phyloP scores from a whole-genome alignment of 2,113 vertebrate species.

The Thalassoma bifasciatum region DNA sequence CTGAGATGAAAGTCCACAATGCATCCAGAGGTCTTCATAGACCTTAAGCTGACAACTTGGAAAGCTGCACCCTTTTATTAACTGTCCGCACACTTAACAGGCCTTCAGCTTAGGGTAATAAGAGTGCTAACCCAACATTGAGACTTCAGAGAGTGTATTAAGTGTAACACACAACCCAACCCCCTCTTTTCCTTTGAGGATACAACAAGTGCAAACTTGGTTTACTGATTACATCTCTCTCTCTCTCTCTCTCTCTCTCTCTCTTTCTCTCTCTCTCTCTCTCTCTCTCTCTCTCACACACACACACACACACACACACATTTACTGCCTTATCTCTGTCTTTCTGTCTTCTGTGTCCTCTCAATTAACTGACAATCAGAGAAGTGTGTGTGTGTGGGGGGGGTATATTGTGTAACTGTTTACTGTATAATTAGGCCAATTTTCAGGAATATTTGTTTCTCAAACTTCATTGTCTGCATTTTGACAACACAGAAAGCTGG shows the following conservation, averaged over 20 bases:
- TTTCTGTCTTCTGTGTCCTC: slow-evolving; percentile 48
- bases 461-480: neutral
- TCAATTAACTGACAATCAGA: slow-evolving; percentile 61
- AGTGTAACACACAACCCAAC: slow-evolving; percentile 66
- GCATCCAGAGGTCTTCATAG: slow-evolving; percentile 78
- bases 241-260: slow-evolving; percentile 63
- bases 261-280: slow-evolving; percentile 71
- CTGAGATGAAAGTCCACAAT: slow-evolving; percentile 79
- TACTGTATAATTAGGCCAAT: slow-evolving; percentile 19
- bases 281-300: slow-evolving; percentile 68
- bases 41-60: slow-evolving; percentile 78
- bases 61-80: slow-evolving; percentile 83
- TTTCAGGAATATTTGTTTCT: slow-evolving; percentile 21
- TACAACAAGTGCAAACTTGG: slow-evolving; percentile 81
- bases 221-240: slow-evolving; percentile 76
- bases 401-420: slow-evolving; percentile 29
- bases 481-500: slow-evolving; percentile 7
- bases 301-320: too few relatives aligned
- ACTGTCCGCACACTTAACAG: slow-evolving; percentile 79
- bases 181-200: slow-evolving; percentile 73
- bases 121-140: slow-evolving; percentile 76
- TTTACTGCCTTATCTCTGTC: slow-evolving; percentile 62
- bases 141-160: slow-evolving; percentile 80
- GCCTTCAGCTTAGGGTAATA: slow-evolving; percentile 81
- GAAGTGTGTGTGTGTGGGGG: too few relatives aligned